Percentiles rank a stretch among this genome's conserved stretches.
Evolutionary conservation across 2,888 invertebrate genomes (phyloP).

Genomic region (Dryocosmus kuriphilus): DNA sequence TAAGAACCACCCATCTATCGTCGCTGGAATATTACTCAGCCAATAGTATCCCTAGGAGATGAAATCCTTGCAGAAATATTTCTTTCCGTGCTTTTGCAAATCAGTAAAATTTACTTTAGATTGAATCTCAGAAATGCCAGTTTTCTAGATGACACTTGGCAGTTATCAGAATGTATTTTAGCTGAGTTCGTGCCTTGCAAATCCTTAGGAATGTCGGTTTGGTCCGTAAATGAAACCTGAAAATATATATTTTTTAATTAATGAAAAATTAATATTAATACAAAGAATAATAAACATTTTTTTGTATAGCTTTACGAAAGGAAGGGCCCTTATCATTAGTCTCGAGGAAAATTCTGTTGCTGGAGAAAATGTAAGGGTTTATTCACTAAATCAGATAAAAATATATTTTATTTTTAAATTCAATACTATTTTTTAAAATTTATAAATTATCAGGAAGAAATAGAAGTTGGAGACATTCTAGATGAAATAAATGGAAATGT

Average conservation of each 20-base stretch:
- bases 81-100: slow-evolving; percentile 80
- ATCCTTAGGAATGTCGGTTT: slow-evolving; percentile 81
- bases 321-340: slow-evolving; percentile 81
- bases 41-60: slow-evolving; percentile 80
- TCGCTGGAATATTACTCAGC: slow-evolving; percentile 72
- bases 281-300: slow-evolving; percentile 26
- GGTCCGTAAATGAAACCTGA: slow-evolving; percentile 72
- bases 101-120: slow-evolving; percentile 79
- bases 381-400: slow-evolving; percentile 36
- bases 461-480: slow-evolving; percentile 82
- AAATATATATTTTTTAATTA: background rate
- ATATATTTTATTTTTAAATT: slow-evolving; percentile 24
- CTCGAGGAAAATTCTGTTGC: slow-evolving; percentile 82
- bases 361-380: slow-evolving; percentile 81
- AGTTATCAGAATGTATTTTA: slow-evolving; percentile 79
- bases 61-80: slow-evolving; percentile 82
- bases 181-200: slow-evolving; percentile 83
- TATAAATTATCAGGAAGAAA: slow-evolving; percentile 78
- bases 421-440: background rate
- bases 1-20: slow-evolving; percentile 64
- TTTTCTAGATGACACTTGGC: slow-evolving; percentile 83
- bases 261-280: slow-evolving; percentile 20
- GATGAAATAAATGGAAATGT: slow-evolving; percentile 82
- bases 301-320: slow-evolving; percentile 79
- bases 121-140: slow-evolving; percentile 80